Evolutionary conservation across 2,113 vertebrate genomes (phyloP), one percentile per base, ranked within the genome.

Genomic region (Numida meleagris): DNA sequence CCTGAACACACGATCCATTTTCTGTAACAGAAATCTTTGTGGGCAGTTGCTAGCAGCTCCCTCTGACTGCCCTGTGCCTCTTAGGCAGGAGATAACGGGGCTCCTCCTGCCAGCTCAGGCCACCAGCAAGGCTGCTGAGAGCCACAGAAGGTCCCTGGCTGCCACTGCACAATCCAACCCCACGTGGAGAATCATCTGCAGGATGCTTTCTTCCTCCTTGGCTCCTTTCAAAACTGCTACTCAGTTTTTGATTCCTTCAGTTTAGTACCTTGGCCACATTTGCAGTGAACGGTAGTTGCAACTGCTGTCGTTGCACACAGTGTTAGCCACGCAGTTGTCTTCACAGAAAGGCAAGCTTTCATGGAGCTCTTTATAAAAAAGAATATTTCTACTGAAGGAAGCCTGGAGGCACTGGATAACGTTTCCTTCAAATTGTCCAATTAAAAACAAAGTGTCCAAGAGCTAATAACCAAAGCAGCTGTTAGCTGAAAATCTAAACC

Each of bases 381-480:
- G 4, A 72, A 20, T 4, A 17, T 33, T 88, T 23, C 62, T 67
- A 9, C 18, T 79, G 87, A 66, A 91, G 74, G 24, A 87, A 57
- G 84, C 72, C 87, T 1, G 0, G 63, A 94, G 93, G 81, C 89
- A 27, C 45, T 70, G 81, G 57, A 70, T 82, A 82, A 38, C 50
- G 50, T 20, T 82, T 85, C 50, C 71, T 89, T 96, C 70, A 91
- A 95, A 89, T 62, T 73, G 75, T 77, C 84, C 82, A 80, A 93
- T 94, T 94, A 94, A 96, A 94, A 92, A 12, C 72, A 76, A 91
- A 94, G 82, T 74, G 59, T 71, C 78, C 87, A 71, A 82, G 42
- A 82, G 63, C 82, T 91, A 92, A 91, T 82, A 93, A 89, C 86
- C 84, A 76, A 91, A 95, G 95, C 89, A 93, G 82, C 94, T 89